Evolutionary conservation across 2,797 vertebrate genomes (phyloP), one percentile per base, ranked within the genome.

Genomic region (Peromyscus aztecus): DNA sequence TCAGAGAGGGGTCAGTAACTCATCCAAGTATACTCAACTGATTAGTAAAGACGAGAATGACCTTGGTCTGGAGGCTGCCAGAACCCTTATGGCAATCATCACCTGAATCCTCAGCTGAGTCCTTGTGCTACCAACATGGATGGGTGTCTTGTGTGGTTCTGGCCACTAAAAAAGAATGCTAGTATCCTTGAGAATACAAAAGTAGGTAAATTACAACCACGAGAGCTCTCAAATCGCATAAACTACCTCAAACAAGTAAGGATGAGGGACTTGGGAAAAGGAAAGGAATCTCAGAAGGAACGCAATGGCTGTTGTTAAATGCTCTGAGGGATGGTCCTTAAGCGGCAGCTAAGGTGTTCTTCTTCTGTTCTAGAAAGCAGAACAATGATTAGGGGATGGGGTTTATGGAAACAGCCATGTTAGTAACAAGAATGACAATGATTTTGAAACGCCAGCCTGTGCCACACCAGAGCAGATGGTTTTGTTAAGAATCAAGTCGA

Each of bases 221-320:
- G 46, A 63, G 14, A 4, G 24, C 19, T 81, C 91, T 81, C 13
- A 8, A 59, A 40, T 49, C 21, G 17, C 2, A 37, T 4, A 13
- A 49, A 87, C 24, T 24, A 9, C 55, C 73, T 2, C 6, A 31
- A 61, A 43, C 34, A 81, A n/a, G 4, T 87, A 63, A 82, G 31
- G 37, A 37, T 7, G 14, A 16, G 16, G 4, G 4, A 2, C 27
- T 34, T 13, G 19, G 7, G 93, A 67, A 81, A 73, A 89, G 76
- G 85, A 71, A 57, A 91, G 40, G 76, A 24, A 37, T 84, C 77
- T 87, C n/a, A 40, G 76, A 75, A 90, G 29, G 10, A 52, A 40
- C 17, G 17, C 21, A 71, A 52, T 9, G 69, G 31, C 59, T 90
- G 6, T 31, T 29, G 71, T 90, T 77, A 94, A 86, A 92, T 9